Evolutionary conservation across 2,113 vertebrate species (phyloP).

Genomic region (Zosterops borbonicus): DNA sequence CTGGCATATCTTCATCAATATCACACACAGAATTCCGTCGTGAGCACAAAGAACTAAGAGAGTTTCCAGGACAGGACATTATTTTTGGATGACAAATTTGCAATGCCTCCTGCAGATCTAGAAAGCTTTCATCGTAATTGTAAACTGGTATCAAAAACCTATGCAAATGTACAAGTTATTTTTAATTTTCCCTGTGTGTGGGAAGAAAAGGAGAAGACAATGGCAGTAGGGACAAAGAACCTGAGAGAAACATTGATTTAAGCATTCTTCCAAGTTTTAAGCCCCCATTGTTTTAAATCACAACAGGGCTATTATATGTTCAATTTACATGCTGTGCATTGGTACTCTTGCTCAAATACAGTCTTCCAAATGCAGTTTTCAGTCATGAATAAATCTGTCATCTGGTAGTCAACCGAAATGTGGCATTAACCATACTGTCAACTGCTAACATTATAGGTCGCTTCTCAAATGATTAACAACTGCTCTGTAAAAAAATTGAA

Average conservation of each 20-base stretch:
- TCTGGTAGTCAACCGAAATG: neutral
- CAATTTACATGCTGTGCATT: neutral
- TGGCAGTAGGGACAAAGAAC: neutral
- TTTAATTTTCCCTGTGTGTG: neutral
- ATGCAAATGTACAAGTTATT: neutral
- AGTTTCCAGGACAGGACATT: neutral
- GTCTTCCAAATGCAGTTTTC: neutral
- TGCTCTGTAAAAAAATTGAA: neutral
- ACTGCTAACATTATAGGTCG: neutral
- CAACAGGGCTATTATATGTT: neutral
- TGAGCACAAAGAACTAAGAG: neutral
- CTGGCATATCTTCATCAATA: neutral
- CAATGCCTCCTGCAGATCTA: neutral
- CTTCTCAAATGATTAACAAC: neutral
- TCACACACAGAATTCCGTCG: neutral
- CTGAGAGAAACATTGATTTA: neutral
- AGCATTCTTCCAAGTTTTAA: neutral
- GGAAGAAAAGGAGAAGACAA: neutral
- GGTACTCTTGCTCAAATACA: neutral
- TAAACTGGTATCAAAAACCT: neutral
- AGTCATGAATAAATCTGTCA: neutral
- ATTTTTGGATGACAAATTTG: neutral
- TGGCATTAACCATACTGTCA: neutral
- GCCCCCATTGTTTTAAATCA: neutral
- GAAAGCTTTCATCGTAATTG: neutral